Evolutionary conservation across 2,888 invertebrate genomes (phyloP).

Genomic region (Torymus aiolomorphi): DNA sequence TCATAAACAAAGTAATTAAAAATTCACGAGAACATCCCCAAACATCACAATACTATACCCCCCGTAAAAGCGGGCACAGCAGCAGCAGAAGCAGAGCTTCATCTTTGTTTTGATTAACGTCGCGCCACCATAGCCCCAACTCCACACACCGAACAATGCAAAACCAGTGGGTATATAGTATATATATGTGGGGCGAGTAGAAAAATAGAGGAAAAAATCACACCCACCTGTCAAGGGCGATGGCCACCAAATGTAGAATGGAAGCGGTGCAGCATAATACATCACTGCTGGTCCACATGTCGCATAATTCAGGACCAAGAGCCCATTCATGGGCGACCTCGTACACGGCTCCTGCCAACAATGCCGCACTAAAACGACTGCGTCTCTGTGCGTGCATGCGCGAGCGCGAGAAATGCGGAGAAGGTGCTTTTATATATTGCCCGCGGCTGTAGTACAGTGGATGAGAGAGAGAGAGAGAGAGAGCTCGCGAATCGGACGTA

Average conservation of each 20-base stretch:
- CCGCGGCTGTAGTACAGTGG: too few species aligned
- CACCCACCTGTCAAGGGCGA: constrained; percentile 86
- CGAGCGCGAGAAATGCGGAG: constrained; percentile 7
- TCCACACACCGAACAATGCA: not conserved
- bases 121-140: not conserved
- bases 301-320: constrained; percentile 90
- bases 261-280: constrained; percentile 93
- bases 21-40: not conserved
- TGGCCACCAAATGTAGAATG: constrained; percentile 88
- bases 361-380: constrained; percentile 65
- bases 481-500: too few species aligned
- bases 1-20: too few species aligned
- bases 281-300: constrained; percentile 96
- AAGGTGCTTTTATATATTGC: constrained; percentile 20
- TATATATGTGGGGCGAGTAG: not conserved
- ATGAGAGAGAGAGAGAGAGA: too few species aligned
- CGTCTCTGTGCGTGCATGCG: not conserved
- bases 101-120: constrained; percentile 31
- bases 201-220: constrained; percentile 2
- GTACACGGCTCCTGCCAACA: constrained; percentile 82
- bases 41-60: not conserved
- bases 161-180: not conserved
- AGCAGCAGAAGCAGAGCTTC: constrained; percentile 27
- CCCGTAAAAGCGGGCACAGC: not conserved
- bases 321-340: constrained; percentile 89